Base-by-base conservation (phyloP, 2,113 vertebrate species). In the Hipposideros armiger region DNA sequence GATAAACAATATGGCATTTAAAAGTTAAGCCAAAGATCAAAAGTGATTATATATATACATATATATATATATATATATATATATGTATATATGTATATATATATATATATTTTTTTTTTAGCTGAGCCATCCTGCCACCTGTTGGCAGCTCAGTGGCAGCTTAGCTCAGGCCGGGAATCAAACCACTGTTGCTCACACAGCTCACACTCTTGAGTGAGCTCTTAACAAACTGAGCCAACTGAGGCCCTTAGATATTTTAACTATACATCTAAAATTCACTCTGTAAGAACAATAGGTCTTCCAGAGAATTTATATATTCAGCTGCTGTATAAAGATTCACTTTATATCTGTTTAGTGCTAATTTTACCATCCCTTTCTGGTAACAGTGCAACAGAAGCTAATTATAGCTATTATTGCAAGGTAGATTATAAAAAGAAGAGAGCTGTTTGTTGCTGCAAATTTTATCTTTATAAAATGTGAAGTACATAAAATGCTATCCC, bases 381-480 rank as follows among this genome's bases (percentile, higher is more conserved):
- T 50, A 94, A 88, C 13, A 56, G 7, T 10, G 13, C 20, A 86
- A 32, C 11, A 8, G 86, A 88, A 92, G 50, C n/a, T 93, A 94
- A 91, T 89, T 92, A 50, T 15, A 86, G 16, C 60, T 85, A 60
- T 56, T 70, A 81, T 40, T 70, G 2, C 67, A 66, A 81, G 66
- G 69, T 72, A 91, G 60, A 76, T 84, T 50, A 56, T 62, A 73
- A 81, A 95, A 93, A 30, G 83, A 89, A 82, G 64, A 50, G 2
- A 52, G 62, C 30, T 69, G n/a, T 28, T 88, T 14, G 58, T 60
- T 77, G 36, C 22, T 47, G 28, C 1, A 82, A 73, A 82, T 86
- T 90, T 72, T 69, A 90, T 77, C 92, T 95, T 85, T 77, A 86
- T 62, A 94, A 95, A 97, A 94, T 83, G 58, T 91, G 78, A 94